A percentile compares a stretch with the other conserved stretches of the same genome.
phyloP scores from a whole-genome alignment of 2,888 invertebrate species.

The Lapara coniferarum region DNA sequence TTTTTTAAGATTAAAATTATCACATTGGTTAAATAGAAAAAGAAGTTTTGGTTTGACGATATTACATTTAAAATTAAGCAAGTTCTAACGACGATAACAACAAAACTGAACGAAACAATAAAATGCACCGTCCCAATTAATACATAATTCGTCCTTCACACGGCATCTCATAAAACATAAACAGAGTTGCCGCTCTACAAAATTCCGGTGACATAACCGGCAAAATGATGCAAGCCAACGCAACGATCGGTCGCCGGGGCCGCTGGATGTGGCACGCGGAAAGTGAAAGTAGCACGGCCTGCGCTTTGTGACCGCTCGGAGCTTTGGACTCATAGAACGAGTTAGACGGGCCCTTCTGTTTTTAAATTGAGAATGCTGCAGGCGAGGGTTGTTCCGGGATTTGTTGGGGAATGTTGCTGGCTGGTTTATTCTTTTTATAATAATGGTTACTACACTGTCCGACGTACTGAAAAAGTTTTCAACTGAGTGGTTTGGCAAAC shows the following conservation, averaged over 20 bases:
- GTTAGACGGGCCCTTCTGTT: conserved; percentile 18
- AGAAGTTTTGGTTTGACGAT: too few relatives aligned
- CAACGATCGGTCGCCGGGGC: conserved; percentile 51
- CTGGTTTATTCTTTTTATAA: too few relatives aligned
- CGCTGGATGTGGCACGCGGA: conserved; percentile 64
- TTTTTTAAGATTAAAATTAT: too few relatives aligned
- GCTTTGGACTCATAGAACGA: conserved; percentile 15
- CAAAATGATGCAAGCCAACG: conserved; percentile 65
- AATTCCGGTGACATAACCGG: conserved; percentile 72
- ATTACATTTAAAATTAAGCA: background rate
- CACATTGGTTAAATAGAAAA: too few relatives aligned
- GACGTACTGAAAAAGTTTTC: too few relatives aligned
- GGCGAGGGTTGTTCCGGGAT: background rate
- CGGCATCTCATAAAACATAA: conserved; percentile 45
- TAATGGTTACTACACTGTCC: too few relatives aligned
- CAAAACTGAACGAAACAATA: background rate
- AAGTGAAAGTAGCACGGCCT: conserved; percentile 72
- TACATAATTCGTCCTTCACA: conserved; percentile 63
- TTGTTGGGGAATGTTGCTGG: background rate
- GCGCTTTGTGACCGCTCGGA: conserved; percentile 5
- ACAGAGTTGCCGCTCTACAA: conserved; percentile 49
- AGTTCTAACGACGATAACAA: background rate
- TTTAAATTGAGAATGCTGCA: background rate
- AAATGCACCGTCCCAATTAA: conserved; percentile 11
- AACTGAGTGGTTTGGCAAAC: too few relatives aligned